Evolutionary conservation across 2,888 invertebrate genomes (phyloP).

Genomic region (Polymixis lichenea): DNA sequence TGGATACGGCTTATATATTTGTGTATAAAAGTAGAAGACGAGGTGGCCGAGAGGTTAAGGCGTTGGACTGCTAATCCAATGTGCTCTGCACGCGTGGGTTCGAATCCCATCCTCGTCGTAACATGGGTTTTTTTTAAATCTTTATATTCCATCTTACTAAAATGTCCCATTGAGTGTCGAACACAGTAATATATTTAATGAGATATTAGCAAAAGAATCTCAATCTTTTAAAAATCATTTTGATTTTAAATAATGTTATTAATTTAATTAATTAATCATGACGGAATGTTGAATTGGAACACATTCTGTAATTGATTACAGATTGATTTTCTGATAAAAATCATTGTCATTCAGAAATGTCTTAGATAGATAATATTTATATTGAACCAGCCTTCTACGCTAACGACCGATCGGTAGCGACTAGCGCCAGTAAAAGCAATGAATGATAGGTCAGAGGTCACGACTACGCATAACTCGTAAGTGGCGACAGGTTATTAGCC

Average conservation of each 20-base stretch:
- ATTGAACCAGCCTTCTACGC: constrained; percentile 15
- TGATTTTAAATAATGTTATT: neutral
- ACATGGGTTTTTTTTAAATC: neutral
- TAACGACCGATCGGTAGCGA: constrained; percentile 23
- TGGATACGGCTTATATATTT: constrained; percentile 18
- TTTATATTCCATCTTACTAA: neutral
- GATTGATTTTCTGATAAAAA: constrained; percentile 14
- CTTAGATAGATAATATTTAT: constrained; percentile 16
- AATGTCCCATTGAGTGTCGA: neutral
- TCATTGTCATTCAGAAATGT: constrained; percentile 6
- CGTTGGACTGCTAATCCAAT: constrained; percentile 94
- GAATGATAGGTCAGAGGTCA: constrained; percentile 63
- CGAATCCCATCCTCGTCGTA: constrained; percentile 95
- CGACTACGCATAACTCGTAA: constrained; percentile 57
- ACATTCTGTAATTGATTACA: constrained; percentile 5
- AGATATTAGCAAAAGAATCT: neutral
- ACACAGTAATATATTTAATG: neutral
- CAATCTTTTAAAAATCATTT: neutral
- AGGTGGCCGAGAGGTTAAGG: constrained; percentile 91
- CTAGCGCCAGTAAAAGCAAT: constrained; percentile 32
- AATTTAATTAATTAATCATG: neutral
- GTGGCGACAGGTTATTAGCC: constrained; percentile 63
- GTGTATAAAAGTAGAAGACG: constrained; percentile 70
- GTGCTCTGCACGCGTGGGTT: constrained; percentile 95
- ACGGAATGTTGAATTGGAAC: neutral